phyloP scores from a whole-genome alignment of 37 sponge, comb jelly and placozoan species.

The Cliona cf. orientalis region DNA sequence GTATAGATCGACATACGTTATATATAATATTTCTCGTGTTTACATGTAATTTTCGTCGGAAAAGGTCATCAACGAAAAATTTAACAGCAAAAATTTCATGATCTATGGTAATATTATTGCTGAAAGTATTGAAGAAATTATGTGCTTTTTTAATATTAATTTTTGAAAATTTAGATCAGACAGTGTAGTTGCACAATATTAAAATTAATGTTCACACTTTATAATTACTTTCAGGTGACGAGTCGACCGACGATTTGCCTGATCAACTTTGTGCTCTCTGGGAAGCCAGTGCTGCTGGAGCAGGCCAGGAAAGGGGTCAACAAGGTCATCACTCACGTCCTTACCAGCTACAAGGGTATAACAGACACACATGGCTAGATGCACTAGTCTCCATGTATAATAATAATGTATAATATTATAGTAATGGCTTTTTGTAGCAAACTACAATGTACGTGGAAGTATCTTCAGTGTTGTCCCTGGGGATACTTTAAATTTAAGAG shows the following conservation, averaged over 20 bases:
- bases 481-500: not conserved
- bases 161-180: not conserved
- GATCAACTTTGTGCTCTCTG: conserved; percentile 88
- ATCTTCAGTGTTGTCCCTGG: not conserved
- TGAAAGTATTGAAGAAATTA: too few relatives aligned
- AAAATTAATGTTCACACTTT: not conserved
- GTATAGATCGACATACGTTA: too few relatives aligned
- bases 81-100: too few relatives aligned
- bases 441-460: not conserved
- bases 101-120: too few relatives aligned
- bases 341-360: conserved; percentile 58
- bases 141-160: not conserved
- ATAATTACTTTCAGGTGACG: conserved; percentile 70
- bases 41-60: too few relatives aligned
- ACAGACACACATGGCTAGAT: too few relatives aligned
- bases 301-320: conserved; percentile 64
- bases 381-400: not conserved
- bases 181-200: not conserved
- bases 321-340: conserved; percentile 74
- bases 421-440: not conserved
- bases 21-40: too few relatives aligned
- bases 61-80: too few relatives aligned
- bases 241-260: conserved; percentile 88
- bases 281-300: conserved; percentile 85
- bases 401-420: conserved; percentile 1